Conservation (phyloP, 1,140 invertebrate species). For the Sitobion miscanthi region DNA sequence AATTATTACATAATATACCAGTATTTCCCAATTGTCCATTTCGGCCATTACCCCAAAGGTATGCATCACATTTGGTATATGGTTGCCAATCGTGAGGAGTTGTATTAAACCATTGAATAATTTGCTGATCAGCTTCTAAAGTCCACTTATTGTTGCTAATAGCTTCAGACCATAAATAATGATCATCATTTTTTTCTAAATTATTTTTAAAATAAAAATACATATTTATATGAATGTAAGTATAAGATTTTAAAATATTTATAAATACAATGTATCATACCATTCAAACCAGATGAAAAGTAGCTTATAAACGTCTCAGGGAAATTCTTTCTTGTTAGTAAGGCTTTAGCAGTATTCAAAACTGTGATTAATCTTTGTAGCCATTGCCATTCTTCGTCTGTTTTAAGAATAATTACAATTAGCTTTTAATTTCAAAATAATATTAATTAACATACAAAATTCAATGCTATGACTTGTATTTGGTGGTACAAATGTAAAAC, state of each 20-base stretch:
- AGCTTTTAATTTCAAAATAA: background rate
- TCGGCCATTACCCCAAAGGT: conserved; percentile 71
- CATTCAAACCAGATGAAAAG: conserved; percentile 55
- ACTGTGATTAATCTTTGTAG: conserved; percentile 67
- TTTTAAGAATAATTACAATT: conserved; percentile 55
- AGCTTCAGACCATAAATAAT: conserved; percentile 61
- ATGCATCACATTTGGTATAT: conserved; percentile 71
- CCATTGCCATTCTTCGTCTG: conserved; percentile 69
- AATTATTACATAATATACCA: conserved; percentile 61
- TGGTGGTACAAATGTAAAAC: conserved; percentile 64
- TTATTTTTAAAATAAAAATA: background rate
- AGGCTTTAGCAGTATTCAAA: conserved; percentile 67
- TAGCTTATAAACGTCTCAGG: conserved; percentile 64
- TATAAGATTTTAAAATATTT: background rate
- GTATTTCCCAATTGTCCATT: conserved; percentile 72
- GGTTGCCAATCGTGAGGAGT: conserved; percentile 74
- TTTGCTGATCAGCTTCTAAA: conserved; percentile 69
- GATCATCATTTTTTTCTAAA: conserved; percentile 35
- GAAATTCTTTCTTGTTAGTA: conserved; percentile 65
- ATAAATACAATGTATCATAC: background rate
- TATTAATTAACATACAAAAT: conserved; percentile 43
- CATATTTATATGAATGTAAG: background rate
- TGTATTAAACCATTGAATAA: conserved; percentile 71
- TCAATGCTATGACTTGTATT: conserved; percentile 61
- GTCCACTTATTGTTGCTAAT: conserved; percentile 67